Base-by-base conservation (phyloP, 1,140 invertebrate genomes). In the Alviniconcha marisindica region DNA sequence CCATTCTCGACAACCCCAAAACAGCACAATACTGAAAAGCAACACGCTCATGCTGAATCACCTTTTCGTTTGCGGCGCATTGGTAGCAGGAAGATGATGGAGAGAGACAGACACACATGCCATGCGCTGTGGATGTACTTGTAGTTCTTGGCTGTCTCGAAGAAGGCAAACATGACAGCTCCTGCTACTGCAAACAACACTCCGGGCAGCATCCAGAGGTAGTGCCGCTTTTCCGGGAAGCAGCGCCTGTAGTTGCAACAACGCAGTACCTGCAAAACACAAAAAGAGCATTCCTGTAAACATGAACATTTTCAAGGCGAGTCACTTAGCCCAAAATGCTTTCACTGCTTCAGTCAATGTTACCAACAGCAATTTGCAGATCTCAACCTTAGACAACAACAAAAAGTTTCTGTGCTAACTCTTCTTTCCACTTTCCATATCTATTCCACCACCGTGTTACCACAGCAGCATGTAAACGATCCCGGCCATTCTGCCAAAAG, bases 101-200 rank as follows among this genome's bases (percentile, higher is more conserved):
- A 96, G 2, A 96, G 84, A 2, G 97, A 97, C 89, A 98, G 96
- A 51, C 77, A 84, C 14, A 89, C 83, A 91, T 98, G 97, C 97
- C 97, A 98, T 18, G 96, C 90, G 63, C 97, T 98, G 92, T 98
- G 97, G 0, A 97, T 95, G 88, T 97, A 96, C 89, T 96, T 88
- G 87, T 95, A 95, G 87, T 95, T 95, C 42, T 92, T 91, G 71
- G 93, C 95, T 0, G 97, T 98, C 92, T 98, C 96, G 15, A 98
- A 93, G 88, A 98, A 96, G 5, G 96, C 96, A 91, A 96, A 98
- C 87, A 96, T 96, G 24, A 96, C 91, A 0, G 98, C 92, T 0
- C 97, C 97, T 1, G 96, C 89, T 15, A 94, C 92, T 1, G 97
- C 96, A 7, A 97, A 90, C 1, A 96, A 77, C 0, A 96, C 90